Evolutionary conservation across 2,113 vertebrate species (phyloP), one percentile per base, ranked within the genome.

Genomic region (Leucoraja erinaceus): DNA sequence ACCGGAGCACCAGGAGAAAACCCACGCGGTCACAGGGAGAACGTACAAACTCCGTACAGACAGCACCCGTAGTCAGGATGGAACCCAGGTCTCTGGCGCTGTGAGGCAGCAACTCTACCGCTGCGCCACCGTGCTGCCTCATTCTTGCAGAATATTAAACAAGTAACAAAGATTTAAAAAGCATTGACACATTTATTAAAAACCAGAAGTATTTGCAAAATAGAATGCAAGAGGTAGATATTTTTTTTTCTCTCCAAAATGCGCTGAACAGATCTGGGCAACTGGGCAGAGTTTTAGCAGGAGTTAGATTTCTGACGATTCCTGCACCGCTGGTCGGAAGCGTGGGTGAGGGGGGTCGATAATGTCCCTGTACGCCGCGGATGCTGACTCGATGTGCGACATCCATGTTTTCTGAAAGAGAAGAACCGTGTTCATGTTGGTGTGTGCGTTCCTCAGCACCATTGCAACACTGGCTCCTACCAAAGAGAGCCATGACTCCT

Each of bases 371-470:
- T 95, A 96, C 63, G 94, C 93, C 20, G 96, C 93, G 63, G 96
- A 94, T 33, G 97, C 97, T 5, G 33, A 95, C 95, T 97, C 96
- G 93, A 98, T 96, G 95, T 98, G 96, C 75, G 96, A 95, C 93
- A 98, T 96, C 97, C 98, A 98, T 76, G 88, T 95, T 96, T 96
- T 98, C 98, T 99, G 96, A 95, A 20, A 94, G 63, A 93, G 93
- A 94, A 90, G 94, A 31, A 81, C 1, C 18, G 0, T 0, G 56
- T 59, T n/a, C 81, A 61, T 0, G 28, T 59, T 75, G 8, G 10
- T 77, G 75, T 2, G 16, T 16, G n/a, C 14, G 2, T 20, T 33
- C 75, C 75, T 33, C 63, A 16, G 10, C 31, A 16, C 56, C 0
- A 5, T 61, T 28, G 7, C 83, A 63, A 61, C 16, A 63, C 83